A percentile compares a stretch with the other conserved stretches of the same genome.
Conservation (phyloP, 2,797 vertebrate species). For the Acestrorhynchus altus region DNA sequence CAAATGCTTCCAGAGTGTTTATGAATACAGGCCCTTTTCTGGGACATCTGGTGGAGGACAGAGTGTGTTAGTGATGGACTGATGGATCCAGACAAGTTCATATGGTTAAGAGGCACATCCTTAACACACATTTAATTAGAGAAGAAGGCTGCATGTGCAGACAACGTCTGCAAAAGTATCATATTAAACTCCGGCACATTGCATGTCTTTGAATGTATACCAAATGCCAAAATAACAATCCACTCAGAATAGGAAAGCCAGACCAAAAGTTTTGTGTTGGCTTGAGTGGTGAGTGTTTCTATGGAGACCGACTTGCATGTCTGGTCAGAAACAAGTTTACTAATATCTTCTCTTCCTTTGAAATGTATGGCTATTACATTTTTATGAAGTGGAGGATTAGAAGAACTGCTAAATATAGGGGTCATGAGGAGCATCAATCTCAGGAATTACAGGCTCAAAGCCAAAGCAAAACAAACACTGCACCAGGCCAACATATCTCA, state of each 20-base stretch:
- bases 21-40: conserved; percentile 58
- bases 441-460: conserved; percentile 74
- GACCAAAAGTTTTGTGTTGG: conserved; percentile 61
- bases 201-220: conserved; percentile 25
- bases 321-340: conserved; percentile 69
- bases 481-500: conserved; percentile 58
- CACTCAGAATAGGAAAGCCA: conserved; percentile 47
- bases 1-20: conserved; percentile 61
- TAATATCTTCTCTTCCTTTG: conserved; percentile 69
- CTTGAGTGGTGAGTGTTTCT: conserved; percentile 73
- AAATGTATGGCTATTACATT: conserved; percentile 74
- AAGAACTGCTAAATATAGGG: conserved; percentile 77
- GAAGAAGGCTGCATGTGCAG: background rate
- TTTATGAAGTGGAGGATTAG: conserved; percentile 79
- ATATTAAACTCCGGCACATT: background rate
- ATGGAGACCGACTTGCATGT: conserved; percentile 77
- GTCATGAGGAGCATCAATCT: conserved; percentile 73
- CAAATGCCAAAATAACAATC: conserved; percentile 42
- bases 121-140: conserved; percentile 57
- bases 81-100: conserved; percentile 40
- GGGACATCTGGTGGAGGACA: conserved; percentile 75
- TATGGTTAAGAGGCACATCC: conserved; percentile 67
- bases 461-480: conserved; percentile 71
- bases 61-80: conserved; percentile 73
- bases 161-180: background rate